Base-by-base conservation (phyloP, 2,888 invertebrate species). In the Drosophila ustulata region DNA sequence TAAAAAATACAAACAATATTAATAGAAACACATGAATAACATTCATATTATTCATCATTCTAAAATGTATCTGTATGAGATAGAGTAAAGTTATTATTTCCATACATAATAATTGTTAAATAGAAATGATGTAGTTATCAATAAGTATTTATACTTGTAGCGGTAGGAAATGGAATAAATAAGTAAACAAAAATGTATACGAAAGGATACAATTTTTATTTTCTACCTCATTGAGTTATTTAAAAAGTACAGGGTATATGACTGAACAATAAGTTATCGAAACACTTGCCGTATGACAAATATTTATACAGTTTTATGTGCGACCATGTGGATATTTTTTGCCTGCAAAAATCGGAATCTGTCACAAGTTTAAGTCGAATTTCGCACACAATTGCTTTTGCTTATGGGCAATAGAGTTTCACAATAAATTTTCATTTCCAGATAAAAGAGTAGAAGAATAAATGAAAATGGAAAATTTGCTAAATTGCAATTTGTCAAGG, bases 361-460 rank as follows among this genome's bases (percentile, higher is more conserved):
- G 37, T 51, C 30, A 58, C 25, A 63, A 41, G 23, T 52, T 59
- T 46, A 55, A 71, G 43, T 11, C 28, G 34, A 51, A 53, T 52
- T 47, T 50, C 18, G 18, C 49, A 41, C 18, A 43, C n/a, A 71
- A 69, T 66, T 53, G 46, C 28, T 43, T 52, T 51, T 59, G 8
- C 52, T 47, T n/a, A n/a, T 34, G 71, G 30, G 41, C 56, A 56
- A 59, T 67, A 52, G 46, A 58, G 56, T 18, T 39, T 32, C 39
- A 34, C 45, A 49, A 57, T 55, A 50, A 57, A 71, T 30, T 61
- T 41, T 6, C n/a, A 37, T 37, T 37, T 28, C 8, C n/a, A 4
- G 39, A 4, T 23, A 25, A 47, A n/a, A 25, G 37, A 30, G 32
- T 8, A 39, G 56, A 56, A 32, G 25, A 25, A 7, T 26, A 47